Evolutionary conservation across 64 coral and sea anemone species (phyloP).

Genomic region (Acropora tenuis): DNA sequence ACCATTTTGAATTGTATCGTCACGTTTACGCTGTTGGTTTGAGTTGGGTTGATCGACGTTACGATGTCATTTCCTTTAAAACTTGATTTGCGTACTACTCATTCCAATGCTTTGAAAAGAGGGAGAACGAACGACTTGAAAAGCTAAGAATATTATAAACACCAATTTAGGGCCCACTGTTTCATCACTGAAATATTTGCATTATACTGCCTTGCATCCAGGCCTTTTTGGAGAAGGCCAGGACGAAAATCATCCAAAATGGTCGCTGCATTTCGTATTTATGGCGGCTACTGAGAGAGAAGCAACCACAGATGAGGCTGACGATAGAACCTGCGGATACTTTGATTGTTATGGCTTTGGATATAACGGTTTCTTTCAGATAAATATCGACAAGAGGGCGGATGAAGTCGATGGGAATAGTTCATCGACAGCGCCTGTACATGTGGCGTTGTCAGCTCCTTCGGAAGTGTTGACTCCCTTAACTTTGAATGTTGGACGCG

Average conservation of each 20-base stretch:
- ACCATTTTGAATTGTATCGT: not conserved
- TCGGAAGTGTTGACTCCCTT: not conserved
- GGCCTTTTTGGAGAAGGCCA: not conserved
- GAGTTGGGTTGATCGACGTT: not conserved
- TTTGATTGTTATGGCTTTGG: conserved; percentile 65
- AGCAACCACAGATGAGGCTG: not conserved
- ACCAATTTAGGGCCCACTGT: not conserved
- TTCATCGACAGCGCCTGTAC: too few species aligned
- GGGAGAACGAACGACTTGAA: not conserved
- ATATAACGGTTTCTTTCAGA: conserved; percentile 78
- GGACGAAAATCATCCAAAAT: not conserved
- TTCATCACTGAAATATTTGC: not conserved
- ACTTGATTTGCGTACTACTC: not conserved
- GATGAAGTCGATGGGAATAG: not conserved
- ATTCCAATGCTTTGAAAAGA: not conserved
- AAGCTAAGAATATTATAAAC: not conserved
- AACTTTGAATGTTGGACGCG: not conserved
- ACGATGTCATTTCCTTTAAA: not conserved
- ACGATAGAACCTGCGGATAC: not conserved
- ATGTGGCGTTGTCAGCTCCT: too few species aligned
- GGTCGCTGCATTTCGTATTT: not conserved
- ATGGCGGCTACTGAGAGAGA: not conserved
- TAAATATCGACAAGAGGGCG: not conserved
- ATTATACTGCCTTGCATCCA: conserved; percentile 35
- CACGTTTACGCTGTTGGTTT: not conserved